These are phyloP conservation scores for Poecilia velifera DNA, from an alignment of 2,797 vertebrate genomes.

Conservation along the genomic window DNA sequence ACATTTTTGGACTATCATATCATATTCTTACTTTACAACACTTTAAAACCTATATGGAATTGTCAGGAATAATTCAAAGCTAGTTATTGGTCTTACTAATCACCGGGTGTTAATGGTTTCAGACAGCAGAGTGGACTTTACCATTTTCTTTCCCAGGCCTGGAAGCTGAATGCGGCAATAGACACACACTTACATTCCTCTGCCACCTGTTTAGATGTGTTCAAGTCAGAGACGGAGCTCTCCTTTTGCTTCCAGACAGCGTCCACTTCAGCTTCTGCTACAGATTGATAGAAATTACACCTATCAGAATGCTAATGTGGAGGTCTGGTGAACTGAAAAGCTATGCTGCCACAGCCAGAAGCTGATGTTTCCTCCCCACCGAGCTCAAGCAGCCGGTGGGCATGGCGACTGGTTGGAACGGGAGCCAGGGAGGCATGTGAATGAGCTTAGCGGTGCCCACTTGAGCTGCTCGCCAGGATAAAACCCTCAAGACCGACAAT, in stretches of 20 bases:
- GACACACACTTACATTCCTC: slow-evolving; percentile 28
- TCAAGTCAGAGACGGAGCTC: slow-evolving; percentile 2
- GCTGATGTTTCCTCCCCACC: slow-evolving; percentile 62
- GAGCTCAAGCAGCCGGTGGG: slow-evolving; percentile 58
- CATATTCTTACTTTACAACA: slow-evolving; percentile 3
- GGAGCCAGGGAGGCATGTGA: slow-evolving; percentile 74
- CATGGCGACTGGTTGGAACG: slow-evolving; percentile 61
- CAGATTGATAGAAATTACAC: slow-evolving; percentile 18
- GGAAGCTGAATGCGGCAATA: slow-evolving; percentile 19
- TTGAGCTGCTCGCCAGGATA: slow-evolving; percentile 64
- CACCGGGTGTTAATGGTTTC: slow-evolving; percentile 55
- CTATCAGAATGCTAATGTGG: slow-evolving; percentile 32
- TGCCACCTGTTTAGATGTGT: slow-evolving; percentile 47
- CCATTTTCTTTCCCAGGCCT: slow-evolving; percentile 14
- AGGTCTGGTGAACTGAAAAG: slow-evolving; percentile 16
- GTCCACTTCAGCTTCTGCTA: slow-evolving; percentile 28
- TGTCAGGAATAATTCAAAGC: slow-evolving; percentile 60
- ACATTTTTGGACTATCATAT: not conserved
- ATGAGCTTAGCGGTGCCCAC: slow-evolving; percentile 77
- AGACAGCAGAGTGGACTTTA: slow-evolving; percentile 41
- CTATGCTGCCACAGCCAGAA: slow-evolving; percentile 18
- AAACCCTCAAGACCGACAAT: slow-evolving; percentile 61
- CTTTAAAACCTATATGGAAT: slow-evolving; percentile 37
- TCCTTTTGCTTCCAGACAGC: slow-evolving; percentile 6
- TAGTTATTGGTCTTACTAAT: slow-evolving; percentile 65